Conservation (phyloP, 2,113 vertebrate species). For the Cinclus cinclus region DNA sequence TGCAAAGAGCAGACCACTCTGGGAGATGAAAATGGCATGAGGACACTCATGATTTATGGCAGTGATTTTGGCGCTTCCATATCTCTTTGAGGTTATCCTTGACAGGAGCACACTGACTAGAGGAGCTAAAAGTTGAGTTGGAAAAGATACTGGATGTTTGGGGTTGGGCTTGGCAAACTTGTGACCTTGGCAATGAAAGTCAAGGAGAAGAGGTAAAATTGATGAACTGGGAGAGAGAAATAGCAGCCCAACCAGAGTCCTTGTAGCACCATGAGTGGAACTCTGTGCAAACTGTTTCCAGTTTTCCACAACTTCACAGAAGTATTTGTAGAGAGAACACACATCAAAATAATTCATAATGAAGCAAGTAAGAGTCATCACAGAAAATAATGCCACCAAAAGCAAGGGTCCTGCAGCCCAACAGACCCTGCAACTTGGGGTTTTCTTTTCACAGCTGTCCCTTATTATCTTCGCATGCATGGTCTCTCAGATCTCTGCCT, state of each 20-base stretch:
- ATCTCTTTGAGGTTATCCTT: constrained; percentile 18
- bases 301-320: not conserved
- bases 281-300: not conserved
- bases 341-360: not conserved
- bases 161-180: not conserved
- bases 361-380: not conserved
- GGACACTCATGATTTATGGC: not conserved
- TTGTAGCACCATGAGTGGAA: accelerated
- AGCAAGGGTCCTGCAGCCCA: not conserved
- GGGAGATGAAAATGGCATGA: constrained; percentile 4
- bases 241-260: not conserved
- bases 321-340: not conserved
- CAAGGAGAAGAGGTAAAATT: not conserved
- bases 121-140: not conserved
- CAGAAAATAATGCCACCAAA: not conserved
- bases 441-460: not conserved
- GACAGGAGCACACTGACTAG: not conserved
- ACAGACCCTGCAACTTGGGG: not conserved
- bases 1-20: not conserved
- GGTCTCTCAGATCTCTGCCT: not conserved
- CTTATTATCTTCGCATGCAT: accelerated
- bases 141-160: not conserved
- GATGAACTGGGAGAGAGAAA: not conserved
- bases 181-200: not conserved
- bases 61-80: not conserved